Conservation (phyloP, 2,797 vertebrate genomes). For the Lindbergichthys nudifrons region DNA sequence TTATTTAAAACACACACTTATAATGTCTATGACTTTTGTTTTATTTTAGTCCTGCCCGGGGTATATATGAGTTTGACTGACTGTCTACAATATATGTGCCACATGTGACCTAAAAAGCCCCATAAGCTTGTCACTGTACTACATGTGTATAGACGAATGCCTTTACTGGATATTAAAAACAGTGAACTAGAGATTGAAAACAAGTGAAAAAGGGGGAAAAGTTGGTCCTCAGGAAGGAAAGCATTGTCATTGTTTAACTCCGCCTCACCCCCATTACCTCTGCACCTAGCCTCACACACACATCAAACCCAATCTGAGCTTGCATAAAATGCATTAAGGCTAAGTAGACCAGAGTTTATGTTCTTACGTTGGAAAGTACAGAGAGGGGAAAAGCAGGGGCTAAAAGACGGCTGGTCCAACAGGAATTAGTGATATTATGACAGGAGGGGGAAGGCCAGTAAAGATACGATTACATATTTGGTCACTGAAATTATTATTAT, state of each 20-base stretch:
- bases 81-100: not conserved
- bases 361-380: constrained; percentile 57
- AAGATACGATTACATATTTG: constrained; percentile 70
- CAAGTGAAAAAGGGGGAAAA: constrained; percentile 7
- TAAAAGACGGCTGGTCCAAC: constrained; percentile 29
- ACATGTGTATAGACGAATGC: not conserved
- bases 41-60: not conserved
- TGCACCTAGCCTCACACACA: constrained; percentile 41
- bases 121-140: not conserved
- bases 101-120: constrained; percentile 8
- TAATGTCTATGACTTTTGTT: not conserved
- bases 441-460: constrained; percentile 52
- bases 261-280: constrained; percentile 33
- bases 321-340: constrained; percentile 61
- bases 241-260: constrained; percentile 35
- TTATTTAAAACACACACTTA: constrained; percentile 2
- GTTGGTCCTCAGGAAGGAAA: constrained; percentile 23
- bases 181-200: not conserved
- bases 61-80: constrained; percentile 7
- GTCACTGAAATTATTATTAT: constrained; percentile 69
- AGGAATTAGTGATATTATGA: constrained; percentile 72
- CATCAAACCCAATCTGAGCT: constrained; percentile 49
- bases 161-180: constrained; percentile 8
- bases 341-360: constrained; percentile 68
- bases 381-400: constrained; percentile 31